Conservation (phyloP, 92 coral and sea anemone species). For the Virgularia gustaviana region DNA sequence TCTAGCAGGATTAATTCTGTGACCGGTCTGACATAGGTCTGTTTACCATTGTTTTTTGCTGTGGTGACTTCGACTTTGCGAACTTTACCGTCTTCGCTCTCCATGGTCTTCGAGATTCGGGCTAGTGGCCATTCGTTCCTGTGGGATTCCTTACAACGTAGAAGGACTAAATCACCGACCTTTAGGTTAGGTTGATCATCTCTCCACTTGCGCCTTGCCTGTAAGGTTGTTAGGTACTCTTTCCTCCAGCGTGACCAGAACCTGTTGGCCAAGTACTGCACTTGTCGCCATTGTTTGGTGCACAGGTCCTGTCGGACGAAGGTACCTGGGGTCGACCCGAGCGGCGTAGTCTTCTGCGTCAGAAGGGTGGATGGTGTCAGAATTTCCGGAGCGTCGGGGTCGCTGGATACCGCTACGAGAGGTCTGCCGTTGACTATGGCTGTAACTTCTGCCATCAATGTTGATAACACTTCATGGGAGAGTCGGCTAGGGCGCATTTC, state of each 20-base stretch:
- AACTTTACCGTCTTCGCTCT: slow-evolving; percentile 29
- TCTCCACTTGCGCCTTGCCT: slow-evolving; percentile 46
- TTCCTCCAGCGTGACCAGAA: slow-evolving; percentile 52
- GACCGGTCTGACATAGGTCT: slow-evolving; percentile 31
- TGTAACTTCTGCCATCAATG: slow-evolving; percentile 56
- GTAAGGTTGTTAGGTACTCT: slow-evolving; percentile 37
- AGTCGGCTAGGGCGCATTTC: slow-evolving; percentile 24
- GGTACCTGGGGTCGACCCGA: slow-evolving; percentile 33
- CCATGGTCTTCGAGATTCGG: not conserved
- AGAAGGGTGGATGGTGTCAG: slow-evolving; percentile 39
- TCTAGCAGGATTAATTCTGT: slow-evolving; percentile 37
- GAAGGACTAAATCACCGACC: slow-evolving; percentile 42
- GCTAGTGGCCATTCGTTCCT: slow-evolving; percentile 41
- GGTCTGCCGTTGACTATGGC: slow-evolving; percentile 52
- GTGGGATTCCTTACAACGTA: slow-evolving; percentile 20
- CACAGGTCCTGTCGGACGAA: slow-evolving; percentile 24
- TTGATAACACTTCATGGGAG: slow-evolving; percentile 45
- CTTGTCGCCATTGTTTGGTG: slow-evolving; percentile 35
- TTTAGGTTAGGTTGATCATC: slow-evolving; percentile 24
- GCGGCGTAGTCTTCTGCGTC: slow-evolving; percentile 22
- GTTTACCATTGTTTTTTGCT: slow-evolving; percentile 34
- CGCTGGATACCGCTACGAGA: slow-evolving; percentile 31
- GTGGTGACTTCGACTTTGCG: slow-evolving; percentile 40
- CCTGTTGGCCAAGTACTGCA: slow-evolving; percentile 46
- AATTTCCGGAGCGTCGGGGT: slow-evolving; percentile 40